phyloP scores from a whole-genome alignment of 2,797 vertebrate species.

The Capromys pilorides region DNA sequence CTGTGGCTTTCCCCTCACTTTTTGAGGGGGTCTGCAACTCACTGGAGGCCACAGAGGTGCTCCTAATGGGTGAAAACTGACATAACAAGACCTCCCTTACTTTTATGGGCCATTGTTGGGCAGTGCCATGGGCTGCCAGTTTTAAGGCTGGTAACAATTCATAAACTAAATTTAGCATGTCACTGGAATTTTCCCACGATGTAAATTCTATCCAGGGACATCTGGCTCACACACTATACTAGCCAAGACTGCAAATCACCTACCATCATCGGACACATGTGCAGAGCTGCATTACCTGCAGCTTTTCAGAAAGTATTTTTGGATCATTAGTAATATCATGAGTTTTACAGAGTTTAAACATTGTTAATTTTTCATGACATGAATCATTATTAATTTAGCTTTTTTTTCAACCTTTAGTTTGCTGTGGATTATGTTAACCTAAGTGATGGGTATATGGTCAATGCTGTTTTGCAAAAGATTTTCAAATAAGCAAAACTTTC shows the following conservation, averaged over 20 bases:
- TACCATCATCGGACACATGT: background rate
- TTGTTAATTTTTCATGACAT: background rate
- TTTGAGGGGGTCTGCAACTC: background rate
- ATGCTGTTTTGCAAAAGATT: background rate
- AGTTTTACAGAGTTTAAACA: constrained; percentile 19
- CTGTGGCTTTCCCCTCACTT: background rate
- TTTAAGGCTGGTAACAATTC: background rate
- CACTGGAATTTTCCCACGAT: background rate
- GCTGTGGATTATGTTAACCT: background rate
- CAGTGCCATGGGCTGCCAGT: background rate
- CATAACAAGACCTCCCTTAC: background rate
- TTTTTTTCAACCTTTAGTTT: constrained; percentile 20
- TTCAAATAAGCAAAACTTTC: constrained; percentile 16
- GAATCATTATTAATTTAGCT: background rate
- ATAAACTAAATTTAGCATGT: background rate
- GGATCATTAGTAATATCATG: background rate
- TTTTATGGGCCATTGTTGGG: background rate
- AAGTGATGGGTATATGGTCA: background rate
- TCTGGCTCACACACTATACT: no score
- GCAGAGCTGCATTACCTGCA: background rate
- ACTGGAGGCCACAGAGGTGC: background rate
- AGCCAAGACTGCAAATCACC: background rate
- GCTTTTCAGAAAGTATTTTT: background rate
- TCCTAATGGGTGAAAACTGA: background rate
- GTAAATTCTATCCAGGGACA: background rate